A percentile compares a stretch with the other conserved stretches of the same genome.
Evolutionary conservation across 2,113 vertebrate species (phyloP).

Genomic region (Gambusia holbrooki): DNA sequence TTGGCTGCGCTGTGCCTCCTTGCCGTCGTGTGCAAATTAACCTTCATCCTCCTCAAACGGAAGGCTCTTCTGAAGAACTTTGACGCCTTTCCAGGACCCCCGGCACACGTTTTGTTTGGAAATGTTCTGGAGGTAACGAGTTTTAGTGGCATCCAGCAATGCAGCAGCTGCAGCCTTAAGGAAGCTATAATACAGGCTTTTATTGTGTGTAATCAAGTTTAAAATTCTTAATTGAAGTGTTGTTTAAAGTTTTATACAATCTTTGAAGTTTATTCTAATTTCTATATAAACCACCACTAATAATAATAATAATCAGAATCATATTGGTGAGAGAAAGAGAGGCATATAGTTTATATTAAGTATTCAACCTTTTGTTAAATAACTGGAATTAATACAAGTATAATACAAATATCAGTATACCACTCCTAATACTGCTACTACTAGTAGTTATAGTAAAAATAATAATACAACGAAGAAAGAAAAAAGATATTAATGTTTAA

Average conservation of each 20-base stretch:
- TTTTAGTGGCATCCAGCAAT: neutral
- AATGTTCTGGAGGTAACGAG: constrained; percentile 32
- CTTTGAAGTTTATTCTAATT: neutral
- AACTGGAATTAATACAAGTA: too few relatives aligned
- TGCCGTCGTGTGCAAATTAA: constrained; percentile 7
- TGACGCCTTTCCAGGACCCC: constrained; percentile 43
- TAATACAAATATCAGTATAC: too few relatives aligned
- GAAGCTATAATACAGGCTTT: neutral
- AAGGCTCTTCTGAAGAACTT: fast-evolving
- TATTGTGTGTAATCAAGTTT: neutral
- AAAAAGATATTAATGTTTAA: too few relatives aligned
- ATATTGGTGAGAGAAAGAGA: neutral
- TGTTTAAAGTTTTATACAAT: neutral
- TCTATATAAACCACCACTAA: too few relatives aligned
- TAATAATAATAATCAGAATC: too few relatives aligned
- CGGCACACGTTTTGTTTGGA: constrained; percentile 57
- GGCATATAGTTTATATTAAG: neutral
- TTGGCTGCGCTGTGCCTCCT: constrained; percentile 18
- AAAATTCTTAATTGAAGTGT: neutral
- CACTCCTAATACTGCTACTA: too few relatives aligned
- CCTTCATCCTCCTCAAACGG: neutral
- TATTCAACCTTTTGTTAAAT: neutral
- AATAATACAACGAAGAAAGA: too few relatives aligned
- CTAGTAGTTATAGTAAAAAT: too few relatives aligned
- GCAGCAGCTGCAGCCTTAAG: neutral